These are phyloP conservation scores for Beris chalybata DNA, from an alignment of 2,888 invertebrate species.

Conservation along the genomic window DNA sequence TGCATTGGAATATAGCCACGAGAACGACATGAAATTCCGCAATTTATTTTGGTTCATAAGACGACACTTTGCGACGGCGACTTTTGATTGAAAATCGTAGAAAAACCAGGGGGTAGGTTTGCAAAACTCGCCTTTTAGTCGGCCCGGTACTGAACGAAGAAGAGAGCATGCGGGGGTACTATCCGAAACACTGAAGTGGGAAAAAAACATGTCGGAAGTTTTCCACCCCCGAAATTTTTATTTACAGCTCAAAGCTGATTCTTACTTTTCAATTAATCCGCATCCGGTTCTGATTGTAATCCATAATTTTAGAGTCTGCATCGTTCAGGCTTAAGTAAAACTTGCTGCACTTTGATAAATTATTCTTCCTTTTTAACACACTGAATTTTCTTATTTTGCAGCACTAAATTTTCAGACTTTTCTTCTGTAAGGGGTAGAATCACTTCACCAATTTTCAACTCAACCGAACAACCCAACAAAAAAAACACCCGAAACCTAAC, in stretches of 20 bases:
- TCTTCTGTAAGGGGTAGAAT: too few species aligned
- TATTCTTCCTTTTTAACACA: too few species aligned
- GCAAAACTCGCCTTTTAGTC: neutral
- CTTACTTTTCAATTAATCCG: slow-evolving; percentile 19
- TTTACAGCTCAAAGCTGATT: too few species aligned
- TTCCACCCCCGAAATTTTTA: neutral
- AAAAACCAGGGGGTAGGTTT: too few species aligned
- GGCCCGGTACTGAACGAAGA: too few species aligned
- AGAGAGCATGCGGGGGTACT: slow-evolving; percentile 2
- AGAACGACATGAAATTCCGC: slow-evolving; percentile 2
- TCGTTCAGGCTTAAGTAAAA: too few species aligned
- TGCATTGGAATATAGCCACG: slow-evolving; percentile 25
- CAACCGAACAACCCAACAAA: neutral
- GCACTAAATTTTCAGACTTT: too few species aligned
- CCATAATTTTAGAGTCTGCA: slow-evolving; percentile 2
- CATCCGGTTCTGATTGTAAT: slow-evolving; percentile 13
- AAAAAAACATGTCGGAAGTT: slow-evolving; percentile 36
- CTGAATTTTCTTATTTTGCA: too few species aligned
- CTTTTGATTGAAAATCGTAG: too few species aligned
- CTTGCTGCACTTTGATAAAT: too few species aligned
- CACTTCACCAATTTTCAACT: too few species aligned
- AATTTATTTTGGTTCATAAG: neutral
- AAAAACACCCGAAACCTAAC: neutral
- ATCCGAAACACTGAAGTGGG: slow-evolving; percentile 2
- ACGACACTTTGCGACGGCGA: neutral